These are phyloP conservation scores for Ornithoptera priamus DNA, from an alignment of 2,888 invertebrate species.

Conservation along the genomic window DNA sequence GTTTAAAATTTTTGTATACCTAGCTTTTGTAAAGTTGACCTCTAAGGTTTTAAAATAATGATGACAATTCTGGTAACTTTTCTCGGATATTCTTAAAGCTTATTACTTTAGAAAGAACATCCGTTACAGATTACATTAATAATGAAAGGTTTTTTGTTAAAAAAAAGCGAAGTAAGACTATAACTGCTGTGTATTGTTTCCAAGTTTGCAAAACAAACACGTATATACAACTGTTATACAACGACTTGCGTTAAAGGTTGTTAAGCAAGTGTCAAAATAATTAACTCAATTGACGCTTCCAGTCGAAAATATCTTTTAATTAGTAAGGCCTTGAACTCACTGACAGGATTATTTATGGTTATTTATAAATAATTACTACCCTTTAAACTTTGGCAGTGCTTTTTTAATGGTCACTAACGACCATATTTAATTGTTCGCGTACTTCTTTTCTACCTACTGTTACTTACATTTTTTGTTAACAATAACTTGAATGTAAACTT, in stretches of 20 bases:
- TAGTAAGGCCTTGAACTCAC: slow-evolving; percentile 28
- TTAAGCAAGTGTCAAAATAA: slow-evolving; percentile 28
- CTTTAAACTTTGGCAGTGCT: slow-evolving; percentile 25
- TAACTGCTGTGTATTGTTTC: too few relatives aligned
- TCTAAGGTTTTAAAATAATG: too few relatives aligned
- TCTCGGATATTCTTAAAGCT: too few relatives aligned
- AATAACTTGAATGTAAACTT: slow-evolving; percentile 11
- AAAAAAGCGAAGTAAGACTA: too few relatives aligned
- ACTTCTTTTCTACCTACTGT: slow-evolving; percentile 1
- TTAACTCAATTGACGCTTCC: slow-evolving; percentile 30
- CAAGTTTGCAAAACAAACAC: too few relatives aligned
- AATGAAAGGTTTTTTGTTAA: too few relatives aligned
- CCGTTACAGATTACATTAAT: too few relatives aligned
- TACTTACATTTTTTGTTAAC: slow-evolving; percentile 1
- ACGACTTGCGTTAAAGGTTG: slow-evolving; percentile 22
- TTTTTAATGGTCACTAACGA: slow-evolving; percentile 21
- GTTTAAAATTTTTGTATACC: too few relatives aligned
- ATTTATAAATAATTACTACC: slow-evolving; percentile 29
- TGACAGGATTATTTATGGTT: slow-evolving; percentile 29
- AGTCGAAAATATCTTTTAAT: slow-evolving; percentile 28
- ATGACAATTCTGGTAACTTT: too few relatives aligned
- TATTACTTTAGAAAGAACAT: too few relatives aligned
- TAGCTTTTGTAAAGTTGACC: too few relatives aligned
- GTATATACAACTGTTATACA: background rate
- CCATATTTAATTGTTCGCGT: slow-evolving; percentile 11